These are phyloP conservation scores for Aplocera efformata DNA, from an alignment of 2,888 invertebrate genomes.

Conservation along the genomic window DNA sequence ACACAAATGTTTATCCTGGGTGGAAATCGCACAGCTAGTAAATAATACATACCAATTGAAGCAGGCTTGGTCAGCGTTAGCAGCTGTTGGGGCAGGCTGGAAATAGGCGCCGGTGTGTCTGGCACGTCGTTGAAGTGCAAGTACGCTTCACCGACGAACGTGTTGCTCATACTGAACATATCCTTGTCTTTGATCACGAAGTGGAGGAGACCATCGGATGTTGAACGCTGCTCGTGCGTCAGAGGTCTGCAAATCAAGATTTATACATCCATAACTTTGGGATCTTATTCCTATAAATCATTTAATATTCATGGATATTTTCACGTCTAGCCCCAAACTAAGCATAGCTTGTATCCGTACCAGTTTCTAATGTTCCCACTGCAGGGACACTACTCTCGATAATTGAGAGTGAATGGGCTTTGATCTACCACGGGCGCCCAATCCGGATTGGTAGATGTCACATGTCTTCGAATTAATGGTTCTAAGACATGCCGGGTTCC, in stretches of 20 bases:
- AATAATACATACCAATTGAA: slow-evolving; percentile 75
- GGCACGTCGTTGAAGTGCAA: slow-evolving; percentile 89
- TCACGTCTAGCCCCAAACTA: too few relatives aligned
- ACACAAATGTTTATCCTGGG: not conserved
- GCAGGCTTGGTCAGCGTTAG: slow-evolving; percentile 86
- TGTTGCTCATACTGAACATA: slow-evolving; percentile 93
- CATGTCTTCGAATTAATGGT: too few relatives aligned
- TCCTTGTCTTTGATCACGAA: slow-evolving; percentile 98
- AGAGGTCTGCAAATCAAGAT: slow-evolving; percentile 83
- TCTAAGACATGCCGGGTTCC: too few relatives aligned
- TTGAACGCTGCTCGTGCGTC: slow-evolving; percentile 84
- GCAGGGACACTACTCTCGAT: too few relatives aligned
- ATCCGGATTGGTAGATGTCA: too few relatives aligned
- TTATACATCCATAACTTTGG: too few relatives aligned
- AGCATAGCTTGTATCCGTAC: too few relatives aligned
- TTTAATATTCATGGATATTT: too few relatives aligned
- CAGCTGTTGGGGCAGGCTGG: slow-evolving; percentile 85
- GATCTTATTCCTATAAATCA: too few relatives aligned
- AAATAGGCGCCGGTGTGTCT: slow-evolving; percentile 80
- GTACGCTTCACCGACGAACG: slow-evolving; percentile 97
- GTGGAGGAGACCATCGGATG: slow-evolving; percentile 86
- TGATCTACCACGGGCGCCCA: too few relatives aligned
- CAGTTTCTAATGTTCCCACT: too few relatives aligned
- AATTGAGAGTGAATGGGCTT: too few relatives aligned
- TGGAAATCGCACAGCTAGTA: not conserved